A percentile compares a stretch with the other conserved stretches of the same genome.
Evolutionary conservation across 2,113 vertebrate species (phyloP).

Genomic region (Falcunculus frontatus): DNA sequence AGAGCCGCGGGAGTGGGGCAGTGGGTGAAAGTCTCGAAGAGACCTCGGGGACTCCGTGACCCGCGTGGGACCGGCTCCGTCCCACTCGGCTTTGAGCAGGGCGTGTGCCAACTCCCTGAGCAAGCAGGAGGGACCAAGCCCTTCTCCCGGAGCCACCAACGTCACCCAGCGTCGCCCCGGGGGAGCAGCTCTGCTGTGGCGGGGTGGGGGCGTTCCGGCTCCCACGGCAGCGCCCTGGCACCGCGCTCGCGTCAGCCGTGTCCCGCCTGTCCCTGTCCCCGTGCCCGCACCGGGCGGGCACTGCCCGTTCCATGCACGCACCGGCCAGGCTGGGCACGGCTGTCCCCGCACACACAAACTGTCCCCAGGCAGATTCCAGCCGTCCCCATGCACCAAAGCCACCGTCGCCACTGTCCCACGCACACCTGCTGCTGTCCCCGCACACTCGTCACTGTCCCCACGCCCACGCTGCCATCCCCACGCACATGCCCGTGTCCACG

Average conservation of each 20-base stretch:
- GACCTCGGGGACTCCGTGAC: background rate
- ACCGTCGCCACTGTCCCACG: accelerated
- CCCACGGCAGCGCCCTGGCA: background rate
- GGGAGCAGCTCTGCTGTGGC: background rate
- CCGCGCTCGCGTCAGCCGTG: accelerated
- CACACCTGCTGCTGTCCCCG: background rate
- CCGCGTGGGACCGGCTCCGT: background rate
- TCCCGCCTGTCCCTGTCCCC: background rate
- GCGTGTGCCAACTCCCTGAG: conserved; percentile 6
- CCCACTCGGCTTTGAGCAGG: background rate
- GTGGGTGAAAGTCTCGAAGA: background rate
- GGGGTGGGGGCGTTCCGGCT: background rate
- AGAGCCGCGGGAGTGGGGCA: background rate
- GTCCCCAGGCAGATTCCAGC: background rate
- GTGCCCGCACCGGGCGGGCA: accelerated
- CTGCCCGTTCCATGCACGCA: accelerated
- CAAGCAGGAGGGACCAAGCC: conserved; percentile 28
- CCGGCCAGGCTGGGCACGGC: accelerated
- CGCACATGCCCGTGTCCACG: background rate
- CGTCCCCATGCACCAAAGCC: accelerated
- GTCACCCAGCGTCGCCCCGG: background rate
- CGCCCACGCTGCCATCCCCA: background rate
- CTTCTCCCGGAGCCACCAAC: conserved; percentile 6
- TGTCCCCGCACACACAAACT: background rate
- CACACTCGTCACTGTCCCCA: background rate